Conservation (phyloP, 2,113 vertebrate genomes). For the Tursiops truncatus region DNA sequence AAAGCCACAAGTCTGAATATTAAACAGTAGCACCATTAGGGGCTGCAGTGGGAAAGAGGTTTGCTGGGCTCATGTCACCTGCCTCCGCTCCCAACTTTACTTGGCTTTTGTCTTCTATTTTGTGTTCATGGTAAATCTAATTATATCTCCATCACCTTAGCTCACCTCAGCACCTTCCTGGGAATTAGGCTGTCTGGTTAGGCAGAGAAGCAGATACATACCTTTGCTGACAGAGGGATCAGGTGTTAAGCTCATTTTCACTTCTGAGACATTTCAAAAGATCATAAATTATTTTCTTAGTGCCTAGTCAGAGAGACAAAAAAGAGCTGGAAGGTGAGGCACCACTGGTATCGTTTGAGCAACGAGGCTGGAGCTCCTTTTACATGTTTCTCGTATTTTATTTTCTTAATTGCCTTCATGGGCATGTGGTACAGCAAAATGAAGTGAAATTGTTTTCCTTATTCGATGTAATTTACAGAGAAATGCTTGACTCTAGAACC, state of each 20-base stretch:
- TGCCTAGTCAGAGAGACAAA: not conserved
- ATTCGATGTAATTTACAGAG: slow-evolving; percentile 31
- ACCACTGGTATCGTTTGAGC: not conserved
- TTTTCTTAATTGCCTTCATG: slow-evolving; percentile 53
- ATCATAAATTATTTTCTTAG: not conserved
- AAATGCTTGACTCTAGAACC: not conserved
- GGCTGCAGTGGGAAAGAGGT: not conserved
- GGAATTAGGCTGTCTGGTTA: not conserved
- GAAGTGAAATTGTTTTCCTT: slow-evolving; percentile 4
- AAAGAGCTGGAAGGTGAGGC: not conserved
- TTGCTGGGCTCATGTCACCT: not conserved
- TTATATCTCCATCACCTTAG: too few relatives aligned
- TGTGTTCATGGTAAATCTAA: not conserved
- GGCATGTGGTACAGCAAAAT: not conserved
- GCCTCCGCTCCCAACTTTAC: not conserved
- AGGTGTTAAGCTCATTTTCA: not conserved
- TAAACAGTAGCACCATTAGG: not conserved
- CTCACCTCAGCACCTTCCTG: not conserved
- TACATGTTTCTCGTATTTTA: not conserved
- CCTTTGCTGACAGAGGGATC: not conserved
- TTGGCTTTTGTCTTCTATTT: not conserved
- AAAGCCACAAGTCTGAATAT: not conserved
- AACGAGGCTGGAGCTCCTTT: not conserved
- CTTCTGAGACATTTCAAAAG: not conserved
- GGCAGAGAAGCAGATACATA: not conserved